phyloP scores from a whole-genome alignment of 2,888 invertebrate species.

The Chydorus sphaericus region DNA sequence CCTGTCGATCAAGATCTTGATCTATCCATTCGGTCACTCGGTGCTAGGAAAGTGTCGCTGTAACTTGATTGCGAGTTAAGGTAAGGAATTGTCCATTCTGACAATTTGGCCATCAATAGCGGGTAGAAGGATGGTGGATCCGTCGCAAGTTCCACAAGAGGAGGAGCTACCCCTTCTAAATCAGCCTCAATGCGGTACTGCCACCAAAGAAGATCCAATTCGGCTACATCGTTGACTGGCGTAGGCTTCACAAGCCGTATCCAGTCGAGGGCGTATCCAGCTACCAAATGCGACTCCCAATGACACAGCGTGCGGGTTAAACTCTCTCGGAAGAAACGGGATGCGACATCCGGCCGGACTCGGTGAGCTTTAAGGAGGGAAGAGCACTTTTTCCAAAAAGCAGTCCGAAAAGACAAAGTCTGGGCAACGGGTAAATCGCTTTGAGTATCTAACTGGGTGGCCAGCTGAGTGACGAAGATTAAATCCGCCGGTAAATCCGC shows the following conservation, averaged over 20 bases:
- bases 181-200: background rate
- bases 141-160: background rate
- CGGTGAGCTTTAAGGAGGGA: background rate
- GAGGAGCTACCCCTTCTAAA: background rate
- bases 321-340: constrained; percentile 7
- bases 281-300: background rate
- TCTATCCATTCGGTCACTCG: background rate
- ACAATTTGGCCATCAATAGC: background rate
- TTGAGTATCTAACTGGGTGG: background rate
- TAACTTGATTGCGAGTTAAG: background rate
- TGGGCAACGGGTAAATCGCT: background rate
- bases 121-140: background rate
- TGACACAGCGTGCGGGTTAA: background rate
- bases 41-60: background rate
- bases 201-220: background rate
- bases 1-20: background rate
- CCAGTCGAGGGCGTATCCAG: background rate
- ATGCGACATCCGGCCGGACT: constrained; percentile 5
- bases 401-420: background rate
- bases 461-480: constrained; percentile 9
- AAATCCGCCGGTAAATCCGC: constrained; percentile 11
- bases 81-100: background rate
- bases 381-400: constrained; percentile 5
- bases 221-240: background rate
- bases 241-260: background rate